Base-by-base conservation (phyloP, 2,113 vertebrate species). In the Scopus umbretta region DNA sequence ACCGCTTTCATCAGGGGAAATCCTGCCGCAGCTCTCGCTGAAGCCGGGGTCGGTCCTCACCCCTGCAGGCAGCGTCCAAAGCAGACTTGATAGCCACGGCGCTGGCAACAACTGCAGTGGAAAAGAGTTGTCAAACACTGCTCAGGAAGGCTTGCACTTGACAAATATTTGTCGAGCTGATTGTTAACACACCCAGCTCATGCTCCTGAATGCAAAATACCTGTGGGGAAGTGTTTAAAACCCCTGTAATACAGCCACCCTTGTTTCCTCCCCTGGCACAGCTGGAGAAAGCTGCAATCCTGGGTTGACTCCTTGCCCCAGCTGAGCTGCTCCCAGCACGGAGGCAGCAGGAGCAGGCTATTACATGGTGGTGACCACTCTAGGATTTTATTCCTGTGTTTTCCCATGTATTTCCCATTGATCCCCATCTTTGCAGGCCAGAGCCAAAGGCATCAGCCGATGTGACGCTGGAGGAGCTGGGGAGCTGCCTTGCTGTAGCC, bases 111-210 rank as follows among this genome's bases (percentile, higher is more conserved):
- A 5, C 70, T 2, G 2, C 83, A 16, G 74, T 42, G 86, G 95
- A 89, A 96, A 95, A 94, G 68, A 92, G 84, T 9, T 17, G 32
- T 87, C 80, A 89, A 87, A 61, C 73, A 25, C 16, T 0, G 0
- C 71, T 72, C 83, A 53, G 86, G 70, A 92, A 90, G 73, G 83
- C 83, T 86, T 15, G 6, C 1, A 5, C 53, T 94, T 38, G 80
- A 75, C 91, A 94, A 94, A 94, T 91, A 95, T 91, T 92, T 95
- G 81, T 85, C 10, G 45, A 95, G 83, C 73, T 85, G 76, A 89
- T 50, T 62, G 89, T n/a, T n/a, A 92, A 72, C 78, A 58, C 1
- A 14, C 76, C 43, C 4, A 3, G 73, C 58, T 94, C 45, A 19
- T 15, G 40, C 52, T 70, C 34, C 89, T 55, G 73, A 55, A 38